A percentile compares a stretch with the other conserved stretches of the same genome.
These are phyloP conservation scores for Microtus montanus DNA, from an alignment of 2,113 vertebrate species.

Conservation along the genomic window DNA sequence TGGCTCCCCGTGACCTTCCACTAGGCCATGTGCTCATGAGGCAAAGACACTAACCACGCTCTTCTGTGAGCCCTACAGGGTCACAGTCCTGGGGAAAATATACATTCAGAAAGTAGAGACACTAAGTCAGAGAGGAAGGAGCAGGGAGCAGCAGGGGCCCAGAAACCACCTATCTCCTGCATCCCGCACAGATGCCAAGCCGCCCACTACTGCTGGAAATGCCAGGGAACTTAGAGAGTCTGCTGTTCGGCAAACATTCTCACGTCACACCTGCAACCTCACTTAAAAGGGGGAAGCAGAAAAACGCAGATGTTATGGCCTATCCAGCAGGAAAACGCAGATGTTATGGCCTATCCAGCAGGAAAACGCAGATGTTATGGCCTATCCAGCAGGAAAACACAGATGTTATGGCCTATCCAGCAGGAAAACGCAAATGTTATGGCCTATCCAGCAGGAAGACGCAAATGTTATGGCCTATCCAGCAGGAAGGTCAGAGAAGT, in stretches of 20 bases:
- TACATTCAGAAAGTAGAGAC: not conserved
- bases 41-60: not conserved
- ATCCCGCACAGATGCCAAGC: not conserved
- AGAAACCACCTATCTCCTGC: not conserved
- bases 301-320: slow-evolving; percentile 4
- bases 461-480: not conserved
- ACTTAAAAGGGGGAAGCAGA: not conserved
- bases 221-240: not conserved
- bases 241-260: slow-evolving; percentile 14
- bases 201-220: not conserved
- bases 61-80: not conserved
- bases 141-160: not conserved
- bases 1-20: not conserved
- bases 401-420: slow-evolving; percentile 13
- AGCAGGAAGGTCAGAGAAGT: not conserved
- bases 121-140: not conserved
- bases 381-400: not conserved
- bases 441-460: slow-evolving; percentile 14
- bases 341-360: slow-evolving; percentile 28
- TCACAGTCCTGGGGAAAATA: not conserved
- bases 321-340: slow-evolving; percentile 10
- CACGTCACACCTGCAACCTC: not conserved
- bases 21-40: not conserved
- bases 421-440: slow-evolving; percentile 17
- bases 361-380: slow-evolving; percentile 8